These are phyloP conservation scores for Saturnia pavonia DNA, from an alignment of 2,888 invertebrate genomes.

Conservation along the genomic window DNA sequence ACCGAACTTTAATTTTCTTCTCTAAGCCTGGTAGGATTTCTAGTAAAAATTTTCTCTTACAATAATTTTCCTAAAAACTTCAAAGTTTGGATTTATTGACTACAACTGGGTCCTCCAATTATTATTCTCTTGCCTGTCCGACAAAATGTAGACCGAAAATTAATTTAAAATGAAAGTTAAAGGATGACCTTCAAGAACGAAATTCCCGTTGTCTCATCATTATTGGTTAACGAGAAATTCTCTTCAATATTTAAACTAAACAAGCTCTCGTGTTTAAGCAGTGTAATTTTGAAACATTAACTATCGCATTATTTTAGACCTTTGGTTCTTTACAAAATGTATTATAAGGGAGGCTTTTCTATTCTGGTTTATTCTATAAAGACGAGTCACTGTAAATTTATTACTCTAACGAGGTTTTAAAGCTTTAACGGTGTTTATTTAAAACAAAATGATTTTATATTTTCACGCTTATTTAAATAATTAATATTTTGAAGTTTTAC, in stretches of 20 bases:
- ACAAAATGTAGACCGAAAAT: not conserved
- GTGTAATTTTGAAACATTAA: conserved; percentile 3
- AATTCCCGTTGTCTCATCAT: not conserved
- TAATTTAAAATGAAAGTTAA: not conserved
- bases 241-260: not conserved
- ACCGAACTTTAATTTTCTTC: too few species aligned
- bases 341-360: not conserved
- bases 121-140: not conserved
- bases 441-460: not conserved
- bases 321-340: not conserved
- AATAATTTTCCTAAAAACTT: too few species aligned
- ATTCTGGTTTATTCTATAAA: conserved; percentile 4
- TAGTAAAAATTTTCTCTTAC: too few species aligned
- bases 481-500: not conserved
- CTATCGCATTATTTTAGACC: not conserved
- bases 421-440: conserved; percentile 2
- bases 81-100: too few species aligned
- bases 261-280: not conserved
- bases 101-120: too few species aligned
- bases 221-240: not conserved
- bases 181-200: not conserved
- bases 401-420: conserved; percentile 1
- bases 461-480: not conserved
- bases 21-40: too few species aligned
- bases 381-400: not conserved